Base-by-base conservation (phyloP, 1,140 invertebrate genomes). In the Cheumatopsyche charites region DNA sequence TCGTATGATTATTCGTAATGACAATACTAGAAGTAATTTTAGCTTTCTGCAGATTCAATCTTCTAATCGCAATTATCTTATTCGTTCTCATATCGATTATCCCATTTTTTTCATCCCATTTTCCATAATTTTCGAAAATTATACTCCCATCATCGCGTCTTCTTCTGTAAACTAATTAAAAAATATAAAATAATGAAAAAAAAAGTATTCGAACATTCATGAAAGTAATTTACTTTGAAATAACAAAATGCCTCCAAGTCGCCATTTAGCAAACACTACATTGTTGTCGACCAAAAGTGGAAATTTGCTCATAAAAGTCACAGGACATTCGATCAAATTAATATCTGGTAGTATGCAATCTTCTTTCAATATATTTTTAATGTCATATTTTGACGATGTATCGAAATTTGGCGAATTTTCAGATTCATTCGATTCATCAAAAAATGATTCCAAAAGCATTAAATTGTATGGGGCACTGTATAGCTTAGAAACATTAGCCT, bases 1-100 rank as follows among this genome's bases (percentile, higher is more conserved):
- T 80, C 21, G 86, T 86, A 69, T 88, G 83, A 25, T 85, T 85
- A 77, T 89, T 78, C 5, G 87, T 88, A 1, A 89, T 78, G 0
- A 88, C 87, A 49, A 85, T 81, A 66, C 82, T 83, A 36, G 84
- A 82, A 11, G 77, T 81, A 58, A 87, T 78, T 71, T 78, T 71
- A 71, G 76, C 78, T 58, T 77, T 75, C n/a, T 78, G 62, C 45
- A 87, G 77, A 78, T 86, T 78, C 9, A 78, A 76, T 73, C 86
- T 79, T 71, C 82, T 79, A 49, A 80, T 55, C 36, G 80, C 73
- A 11, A 75, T 78, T 0, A 77, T n/a, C 2, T 49, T 61, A 25
- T 77, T 74, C 6, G 67, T 41, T 66, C 77, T 69, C 17, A 76
- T 45, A 29, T 73, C 58, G 21, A 49, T 73, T 5, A 83, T 77